These are phyloP conservation scores for Rotaria macrura DNA, from an alignment of 2,888 invertebrate genomes.

Conservation along the genomic window DNA sequence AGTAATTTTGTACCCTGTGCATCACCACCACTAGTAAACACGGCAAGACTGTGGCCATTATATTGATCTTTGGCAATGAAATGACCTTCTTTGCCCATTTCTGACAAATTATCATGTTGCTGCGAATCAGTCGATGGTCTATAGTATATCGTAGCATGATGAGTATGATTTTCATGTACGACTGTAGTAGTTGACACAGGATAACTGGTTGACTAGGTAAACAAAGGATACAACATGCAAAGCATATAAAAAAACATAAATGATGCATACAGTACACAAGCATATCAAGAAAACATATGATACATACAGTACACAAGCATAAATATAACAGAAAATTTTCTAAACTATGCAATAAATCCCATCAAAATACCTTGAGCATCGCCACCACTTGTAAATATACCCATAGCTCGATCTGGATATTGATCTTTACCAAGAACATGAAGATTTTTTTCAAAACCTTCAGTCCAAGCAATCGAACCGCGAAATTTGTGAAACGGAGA, in stretches of 20 bases:
- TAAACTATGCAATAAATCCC: not conserved
- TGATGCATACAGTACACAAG: not conserved
- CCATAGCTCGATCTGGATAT: constrained; percentile 52
- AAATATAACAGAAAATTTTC: not conserved
- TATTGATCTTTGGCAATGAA: not conserved
- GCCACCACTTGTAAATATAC: constrained; percentile 90
- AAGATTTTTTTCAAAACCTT: constrained; percentile 17
- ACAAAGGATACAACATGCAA: not conserved
- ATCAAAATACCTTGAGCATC: constrained; percentile 68
- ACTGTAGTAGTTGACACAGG: too few relatives aligned
- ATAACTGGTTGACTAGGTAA: not conserved
- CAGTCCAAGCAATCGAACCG: not conserved
- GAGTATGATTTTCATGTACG: too few relatives aligned
- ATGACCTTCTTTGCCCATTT: not conserved
- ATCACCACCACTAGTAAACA: constrained; percentile 92
- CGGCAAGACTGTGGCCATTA: constrained; percentile 52
- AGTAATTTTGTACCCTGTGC: constrained; percentile 61
- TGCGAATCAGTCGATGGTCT: too few relatives aligned
- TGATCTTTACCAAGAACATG: constrained; percentile 27
- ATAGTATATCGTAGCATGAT: too few relatives aligned
- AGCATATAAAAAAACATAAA: not conserved
- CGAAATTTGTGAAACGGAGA: not conserved
- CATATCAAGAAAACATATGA: not conserved
- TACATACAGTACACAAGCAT: not conserved
- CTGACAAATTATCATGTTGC: too few relatives aligned